Conservation (phyloP, 2,797 vertebrate species). For the Luscinia megarhynchos region DNA sequence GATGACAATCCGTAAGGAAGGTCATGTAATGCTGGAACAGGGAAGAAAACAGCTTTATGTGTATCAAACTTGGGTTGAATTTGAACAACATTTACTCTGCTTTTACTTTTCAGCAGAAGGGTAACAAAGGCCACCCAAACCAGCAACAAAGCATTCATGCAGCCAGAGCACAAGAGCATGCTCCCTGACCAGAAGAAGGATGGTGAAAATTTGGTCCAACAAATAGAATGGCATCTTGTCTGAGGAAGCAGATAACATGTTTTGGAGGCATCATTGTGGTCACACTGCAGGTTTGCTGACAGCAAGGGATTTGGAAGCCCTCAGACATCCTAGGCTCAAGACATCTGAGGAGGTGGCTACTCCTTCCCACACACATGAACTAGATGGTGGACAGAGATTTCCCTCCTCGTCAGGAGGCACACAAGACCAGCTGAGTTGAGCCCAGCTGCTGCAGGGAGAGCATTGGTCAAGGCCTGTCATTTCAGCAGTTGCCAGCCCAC, state of each 20-base stretch:
- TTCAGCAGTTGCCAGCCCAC: not conserved
- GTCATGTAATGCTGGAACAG: not conserved
- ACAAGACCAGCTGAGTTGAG: not conserved
- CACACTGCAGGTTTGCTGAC: not conserved
- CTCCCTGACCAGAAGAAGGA: accelerated
- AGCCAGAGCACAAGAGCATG: accelerated
- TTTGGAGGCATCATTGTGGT: accelerated
- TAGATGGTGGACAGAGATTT: not conserved
- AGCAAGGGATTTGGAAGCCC: not conserved
- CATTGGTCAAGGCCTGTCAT: not conserved
- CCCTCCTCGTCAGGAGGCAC: not conserved
- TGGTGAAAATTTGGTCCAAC: not conserved
- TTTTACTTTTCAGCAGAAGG: not conserved
- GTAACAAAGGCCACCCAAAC: not conserved
- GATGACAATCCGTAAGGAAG: accelerated
- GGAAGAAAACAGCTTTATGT: not conserved
- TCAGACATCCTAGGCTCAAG: accelerated
- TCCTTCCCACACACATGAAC: not conserved
- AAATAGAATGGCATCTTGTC: not conserved
- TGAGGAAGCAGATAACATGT: accelerated
- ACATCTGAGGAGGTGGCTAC: not conserved
- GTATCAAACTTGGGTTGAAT: not conserved
- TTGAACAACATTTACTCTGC: not conserved
- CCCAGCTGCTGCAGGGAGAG: not conserved
- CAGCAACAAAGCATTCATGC: not conserved